Base-by-base conservation (phyloP, 2,888 invertebrate genomes). In the Ferdinandea cuprea region DNA sequence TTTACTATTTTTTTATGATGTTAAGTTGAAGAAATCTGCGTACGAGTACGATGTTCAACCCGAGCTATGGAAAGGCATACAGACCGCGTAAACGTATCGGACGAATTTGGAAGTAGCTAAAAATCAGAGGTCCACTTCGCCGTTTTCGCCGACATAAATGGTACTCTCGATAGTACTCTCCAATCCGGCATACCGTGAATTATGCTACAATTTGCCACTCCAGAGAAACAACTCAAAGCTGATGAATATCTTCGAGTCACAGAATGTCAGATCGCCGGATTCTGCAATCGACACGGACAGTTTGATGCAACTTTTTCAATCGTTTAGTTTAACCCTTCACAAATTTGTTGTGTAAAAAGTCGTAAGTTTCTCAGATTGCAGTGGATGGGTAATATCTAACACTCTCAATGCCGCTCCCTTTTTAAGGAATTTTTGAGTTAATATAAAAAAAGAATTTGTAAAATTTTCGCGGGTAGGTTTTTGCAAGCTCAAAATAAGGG, bases 31-130 rank as follows among this genome's bases (percentile, higher is more conserved):
- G n/a, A n/a, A n/a, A n/a, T n/a, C n/a, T n/a, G n/a, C n/a, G n/a
- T n/a, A n/a, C n/a, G n/a, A n/a, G n/a, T n/a, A n/a, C n/a, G n/a
- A n/a, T n/a, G n/a, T 93, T 99, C 86, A 98, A 99, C 90, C 95
- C 97, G 0, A 93, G 94, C 80, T 99, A 99, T 91, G 95, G 97
- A 87, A 99, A 99, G 92, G 99, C 98, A 3, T 98, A 97, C 94
- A 95, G 80, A 93, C 95, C 66, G 96, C 97, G 11, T 99, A 97
- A 91, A 93, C 94, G 86, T 98, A 98, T 90, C 94, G 94, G 85
- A 96, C 95, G 89, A 98, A 98, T 92, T 91, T 98, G 85, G 94
- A 94, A 86, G 93, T 97, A 44, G 95, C 97, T 0, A 95, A 97
- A 42, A 89, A 88, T 30, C 85, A 86, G 35, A 42, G 68, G 37